A percentile compares a stretch with the other conserved stretches of the same genome.
Evolutionary conservation across 2,113 vertebrate genomes (phyloP).

Genomic region (Sinocyclocheilus rhinocerous): DNA sequence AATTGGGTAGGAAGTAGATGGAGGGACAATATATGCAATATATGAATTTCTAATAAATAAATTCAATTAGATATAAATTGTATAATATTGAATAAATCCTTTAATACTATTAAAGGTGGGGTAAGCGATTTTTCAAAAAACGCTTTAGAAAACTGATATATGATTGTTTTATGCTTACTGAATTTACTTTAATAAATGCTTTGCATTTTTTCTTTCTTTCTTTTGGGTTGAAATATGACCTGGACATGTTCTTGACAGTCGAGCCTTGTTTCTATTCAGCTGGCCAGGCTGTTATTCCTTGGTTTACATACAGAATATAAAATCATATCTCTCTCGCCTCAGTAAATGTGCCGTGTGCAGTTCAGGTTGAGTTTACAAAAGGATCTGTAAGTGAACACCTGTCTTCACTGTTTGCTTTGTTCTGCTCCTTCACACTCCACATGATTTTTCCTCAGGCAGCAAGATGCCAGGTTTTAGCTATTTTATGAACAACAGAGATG

Average conservation of each 20-base stretch:
- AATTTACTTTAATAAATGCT: no score
- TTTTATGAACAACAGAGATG: background rate
- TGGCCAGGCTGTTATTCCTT: background rate
- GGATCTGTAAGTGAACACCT: slow-evolving; percentile 43
- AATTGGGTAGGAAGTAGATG: background rate
- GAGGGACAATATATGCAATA: no score
- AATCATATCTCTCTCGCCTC: background rate
- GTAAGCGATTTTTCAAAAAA: no score
- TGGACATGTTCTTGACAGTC: no score
- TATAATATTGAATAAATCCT: background rate
- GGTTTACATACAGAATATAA: background rate
- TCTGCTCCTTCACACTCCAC: background rate
- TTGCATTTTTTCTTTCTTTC: no score
- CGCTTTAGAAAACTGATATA: no score
- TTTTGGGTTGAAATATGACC: no score
- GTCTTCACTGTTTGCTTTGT: slow-evolving; percentile 17
- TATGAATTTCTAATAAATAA: background rate
- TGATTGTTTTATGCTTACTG: no score
- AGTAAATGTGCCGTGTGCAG: background rate
- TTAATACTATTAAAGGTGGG: background rate
- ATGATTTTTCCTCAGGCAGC: slow-evolving; percentile 14
- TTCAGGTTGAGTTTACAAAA: background rate
- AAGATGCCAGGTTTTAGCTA: background rate
- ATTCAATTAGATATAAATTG: background rate
- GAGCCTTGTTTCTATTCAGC: no score